Base-by-base conservation (phyloP, 23 tunicate species). In the Aplidium turbinatum region DNA sequence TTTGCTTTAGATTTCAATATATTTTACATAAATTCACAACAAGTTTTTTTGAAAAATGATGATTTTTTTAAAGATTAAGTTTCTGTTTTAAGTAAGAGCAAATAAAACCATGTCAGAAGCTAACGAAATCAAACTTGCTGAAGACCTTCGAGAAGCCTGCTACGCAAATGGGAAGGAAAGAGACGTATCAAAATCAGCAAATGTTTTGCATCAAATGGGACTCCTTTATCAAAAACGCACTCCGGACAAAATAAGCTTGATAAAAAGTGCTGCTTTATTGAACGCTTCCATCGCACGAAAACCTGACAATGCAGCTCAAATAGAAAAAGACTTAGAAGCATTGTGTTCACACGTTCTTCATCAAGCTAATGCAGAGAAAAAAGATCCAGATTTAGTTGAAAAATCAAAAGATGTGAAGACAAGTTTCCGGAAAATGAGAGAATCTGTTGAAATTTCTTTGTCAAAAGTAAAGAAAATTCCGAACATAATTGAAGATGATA, bases 181-280 rank as follows among this genome's bases (percentile, higher is more conserved):
- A 26, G 11, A 60, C 36, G 29, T 6, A 4, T 6, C 13, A 30
- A 30, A 60, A 26, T 60, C 68, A 5, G 68, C 68, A 6, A 3
- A 11, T 5, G 31, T 60, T 60, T 30, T 60, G 7, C 68, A 60
- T 29, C 7, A 60, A 29, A 36, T 60, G 35, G 68, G 36, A 6
- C 13, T 6, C 13, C 16, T 60, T 16, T 60, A 60, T 20, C 36
- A 5, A 26, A 27, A 60, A 28, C 68, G 68, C 3, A 5, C 11
- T 60, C 36, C 13, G n/a, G n/a, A n/a, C n/a, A 60, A 6, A 38
- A 26, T 60, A 5, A 7, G 11, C 68, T 30, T 60, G 38, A 60
- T 60, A 6, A 60, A 60, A 30, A 26, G 68, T 29, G 68, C 68
- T 60, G 68, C 36, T 4, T 38, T 60, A 16, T 60, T 6, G 7